Conservation (phyloP, 2,888 invertebrate genomes). For the Drosophila prostipennis region DNA sequence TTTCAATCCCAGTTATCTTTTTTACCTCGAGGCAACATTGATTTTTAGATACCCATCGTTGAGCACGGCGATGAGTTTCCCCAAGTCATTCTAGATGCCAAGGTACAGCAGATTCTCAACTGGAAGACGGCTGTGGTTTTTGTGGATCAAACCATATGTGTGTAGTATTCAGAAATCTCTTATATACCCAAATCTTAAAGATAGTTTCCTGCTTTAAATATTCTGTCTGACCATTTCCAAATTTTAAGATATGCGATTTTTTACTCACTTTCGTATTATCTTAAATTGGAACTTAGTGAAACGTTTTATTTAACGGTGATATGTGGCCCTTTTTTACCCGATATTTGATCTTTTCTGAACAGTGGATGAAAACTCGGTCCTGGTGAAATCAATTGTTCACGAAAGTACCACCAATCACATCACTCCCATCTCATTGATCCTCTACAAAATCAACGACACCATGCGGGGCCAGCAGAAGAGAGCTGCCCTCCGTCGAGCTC, state of each 20-base stretch:
- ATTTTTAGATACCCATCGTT: conserved; percentile 86
- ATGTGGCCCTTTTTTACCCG: too few relatives aligned
- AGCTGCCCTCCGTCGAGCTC: conserved; percentile 61
- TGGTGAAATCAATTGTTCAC: conserved; percentile 80
- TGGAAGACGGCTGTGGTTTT: conserved; percentile 91
- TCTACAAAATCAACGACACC: conserved; percentile 80
- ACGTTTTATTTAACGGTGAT: too few relatives aligned
- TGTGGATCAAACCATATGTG: conserved; percentile 90
- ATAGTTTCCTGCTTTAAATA: too few relatives aligned
- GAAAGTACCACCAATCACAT: conserved; percentile 80
- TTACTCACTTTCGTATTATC: too few relatives aligned
- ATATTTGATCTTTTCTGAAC: background rate
- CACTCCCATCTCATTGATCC: conserved; percentile 78
- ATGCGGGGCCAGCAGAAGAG: conserved; percentile 77
- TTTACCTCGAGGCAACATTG: background rate
- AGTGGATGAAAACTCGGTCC: conserved; percentile 76
- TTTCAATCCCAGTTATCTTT: too few relatives aligned
- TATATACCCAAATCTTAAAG: background rate
- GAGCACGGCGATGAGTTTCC: conserved; percentile 89
- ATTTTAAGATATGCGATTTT: too few relatives aligned
- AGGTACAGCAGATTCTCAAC: conserved; percentile 87
- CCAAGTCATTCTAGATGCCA: conserved; percentile 90
- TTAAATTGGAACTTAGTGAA: too few relatives aligned
- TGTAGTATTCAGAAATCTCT: conserved; percentile 82
- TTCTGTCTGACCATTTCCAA: too few relatives aligned